Evolutionary conservation across 2,888 invertebrate genomes (phyloP), one percentile per base, ranked within the genome.

Genomic region (Amphiduros pacificus): DNA sequence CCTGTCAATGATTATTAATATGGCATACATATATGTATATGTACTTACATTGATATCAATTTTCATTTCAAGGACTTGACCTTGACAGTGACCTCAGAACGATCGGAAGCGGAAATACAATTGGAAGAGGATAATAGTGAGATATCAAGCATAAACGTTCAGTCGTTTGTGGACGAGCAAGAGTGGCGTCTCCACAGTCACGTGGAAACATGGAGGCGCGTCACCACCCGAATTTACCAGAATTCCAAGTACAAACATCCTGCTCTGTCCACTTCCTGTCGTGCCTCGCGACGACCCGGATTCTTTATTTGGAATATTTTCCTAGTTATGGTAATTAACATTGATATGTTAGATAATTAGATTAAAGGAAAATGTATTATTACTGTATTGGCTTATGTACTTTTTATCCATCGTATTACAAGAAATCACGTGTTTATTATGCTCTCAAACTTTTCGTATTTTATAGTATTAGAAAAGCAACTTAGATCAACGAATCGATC

Each of bases 171-270:
- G 0, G 72, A 72, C 52, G 71, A 71, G 50, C 71, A 71, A 63
- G 70, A 73, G 48, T 73, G 73, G 73, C 61, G 67, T n/a, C 66
- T 73, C 2, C 73, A 73, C 63, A 70, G 67, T 51, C 71, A 71
- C 64, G 72, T 72, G 32, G 71, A 73, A 61, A 73, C 70, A 40
- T 66, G 65, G 64, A 67, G 66, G 40, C 59, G 68, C n/a, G 62
- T 70, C 14, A 68, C 69, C 11, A 67, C 71, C 14, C 61, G 65
- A 27, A 66, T 67, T 22, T 72, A 71, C 52, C 69, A 70, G 52
- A 68, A 70, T 49, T 67, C 70, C 24, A 65, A 65, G 41, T 67
- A 61, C 59, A 70, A 70, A 53, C 71, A 70, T 36, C 68, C 71
- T 14, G 70, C 72, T 26, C 63, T 72, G 51, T 71, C 69, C 32